These are phyloP conservation scores for Muscina levida DNA, from an alignment of 2,888 invertebrate genomes.

Conservation along the genomic window DNA sequence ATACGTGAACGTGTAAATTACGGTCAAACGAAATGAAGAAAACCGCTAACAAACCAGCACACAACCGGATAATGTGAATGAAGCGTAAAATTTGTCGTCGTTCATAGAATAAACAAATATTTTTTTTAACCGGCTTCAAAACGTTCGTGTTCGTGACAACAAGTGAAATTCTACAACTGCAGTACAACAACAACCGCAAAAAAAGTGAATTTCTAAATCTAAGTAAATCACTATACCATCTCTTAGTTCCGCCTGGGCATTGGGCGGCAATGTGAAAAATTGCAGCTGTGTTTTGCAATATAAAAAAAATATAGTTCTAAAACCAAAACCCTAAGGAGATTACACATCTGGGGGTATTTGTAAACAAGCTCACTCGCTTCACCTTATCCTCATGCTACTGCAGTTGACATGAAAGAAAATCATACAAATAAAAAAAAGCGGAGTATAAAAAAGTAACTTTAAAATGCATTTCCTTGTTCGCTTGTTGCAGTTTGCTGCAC, in stretches of 20 bases:
- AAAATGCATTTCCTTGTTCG: constrained; percentile 30
- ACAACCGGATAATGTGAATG: constrained; percentile 9
- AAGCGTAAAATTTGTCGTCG: constrained; percentile 32
- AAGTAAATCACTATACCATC: constrained; percentile 16
- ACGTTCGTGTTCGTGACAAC: not conserved
- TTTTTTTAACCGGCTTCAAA: constrained; percentile 9
- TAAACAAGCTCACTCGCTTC: too few species aligned
- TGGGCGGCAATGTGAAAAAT: not conserved
- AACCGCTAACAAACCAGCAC: too few species aligned
- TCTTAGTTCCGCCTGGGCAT: constrained; percentile 41
- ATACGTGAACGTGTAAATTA: constrained; percentile 13
- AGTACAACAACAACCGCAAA: constrained; percentile 14
- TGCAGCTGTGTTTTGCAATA: too few species aligned
- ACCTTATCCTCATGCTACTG: too few species aligned
- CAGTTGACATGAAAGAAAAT: constrained; percentile 25
- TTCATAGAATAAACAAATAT: constrained; percentile 24
- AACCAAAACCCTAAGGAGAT: too few species aligned
- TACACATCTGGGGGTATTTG: too few species aligned
- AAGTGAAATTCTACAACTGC: not conserved
- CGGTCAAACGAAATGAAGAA: too few species aligned
- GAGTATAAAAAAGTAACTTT: constrained; percentile 19
- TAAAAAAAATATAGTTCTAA: too few species aligned
- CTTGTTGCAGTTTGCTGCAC: too few species aligned
- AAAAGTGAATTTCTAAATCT: not conserved
- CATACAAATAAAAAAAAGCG: constrained; percentile 17